Evolutionary conservation across 2,797 vertebrate species (phyloP), one percentile per base, ranked within the genome.

Genomic region (Diplodus sargus): DNA sequence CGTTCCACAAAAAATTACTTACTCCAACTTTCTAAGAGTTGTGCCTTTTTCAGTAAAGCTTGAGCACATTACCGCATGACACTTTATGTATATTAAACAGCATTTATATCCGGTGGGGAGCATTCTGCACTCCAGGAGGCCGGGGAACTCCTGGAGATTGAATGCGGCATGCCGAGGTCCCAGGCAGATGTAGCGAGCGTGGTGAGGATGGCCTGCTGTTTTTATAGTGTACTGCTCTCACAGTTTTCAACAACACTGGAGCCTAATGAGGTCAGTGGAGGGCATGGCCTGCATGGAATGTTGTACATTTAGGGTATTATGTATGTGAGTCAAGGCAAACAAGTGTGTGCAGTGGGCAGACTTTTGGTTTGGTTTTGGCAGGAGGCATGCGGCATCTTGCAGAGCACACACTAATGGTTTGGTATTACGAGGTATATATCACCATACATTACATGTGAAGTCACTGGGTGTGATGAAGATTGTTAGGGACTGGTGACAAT

Each of bases 121-220:
- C 8, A 5, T 39, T 64, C 17, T 2, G 13, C 68, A 16, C 79
- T 70, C 34, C 67, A 59, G 78, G 81, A 79, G 52, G 67, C 57
- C 15, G 7, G 18, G 52, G 59, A 72, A 42, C 73, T 82, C 81
- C 57, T 65, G 71, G 62, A 76, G 75, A 67, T 66, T 72, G 20
- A 59, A 4, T 20, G 47, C 12, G 1, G 23, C 70, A 13, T 82
- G 87, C 82, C 86, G 78, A 54, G 72, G 39, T 71, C 53, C 30
- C 77, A 70, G 28, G 20, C 74, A 70, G 60, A 66, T 69, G 56
- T 30, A 58, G 30, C 54, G 59, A 62, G 49, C 64, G 23, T 39
- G 18, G 25, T 51, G 74, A 73, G 70, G 67, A 82, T 74, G 23
- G 48, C 80, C 82, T 66, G 84, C 88, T 85, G 78, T 47, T 69